A percentile compares a stretch with the other conserved stretches of the same genome.
phyloP scores from a whole-genome alignment of 2,888 invertebrate genomes.

The Ormia ochracea region DNA sequence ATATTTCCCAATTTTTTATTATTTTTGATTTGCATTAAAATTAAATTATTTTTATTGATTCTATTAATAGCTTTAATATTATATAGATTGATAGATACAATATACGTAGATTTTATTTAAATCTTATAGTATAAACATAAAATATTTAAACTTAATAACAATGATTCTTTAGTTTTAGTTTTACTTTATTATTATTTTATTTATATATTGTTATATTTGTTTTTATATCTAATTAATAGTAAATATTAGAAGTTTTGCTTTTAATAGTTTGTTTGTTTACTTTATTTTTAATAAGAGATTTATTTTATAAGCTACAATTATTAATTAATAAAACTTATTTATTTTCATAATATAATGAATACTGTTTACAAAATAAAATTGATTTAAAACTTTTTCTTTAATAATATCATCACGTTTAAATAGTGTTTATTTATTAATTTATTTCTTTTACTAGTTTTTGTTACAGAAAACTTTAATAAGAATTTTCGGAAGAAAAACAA shows the following conservation, averaged over 20 bases:
- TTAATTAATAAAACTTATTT: not conserved
- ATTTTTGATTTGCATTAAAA: constrained; percentile 20
- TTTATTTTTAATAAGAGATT: constrained; percentile 20
- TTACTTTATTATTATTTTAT: constrained; percentile 14
- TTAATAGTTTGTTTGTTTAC: constrained; percentile 13
- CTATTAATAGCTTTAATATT: constrained; percentile 2
- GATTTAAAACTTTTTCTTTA: constrained; percentile 40
- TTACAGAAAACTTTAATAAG: not conserved
- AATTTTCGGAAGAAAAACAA: not conserved
- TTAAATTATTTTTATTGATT: constrained; percentile 24
- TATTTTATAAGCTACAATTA: constrained; percentile 22
- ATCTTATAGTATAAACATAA: constrained; percentile 41
- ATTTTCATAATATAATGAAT: constrained; percentile 49
- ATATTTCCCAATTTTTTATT: constrained; percentile 35
- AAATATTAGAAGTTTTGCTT: constrained; percentile 8
- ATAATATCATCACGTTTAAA: constrained; percentile 58
- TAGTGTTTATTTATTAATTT: constrained; percentile 22
- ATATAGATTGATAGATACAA: not conserved
- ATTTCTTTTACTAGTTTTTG: not conserved
- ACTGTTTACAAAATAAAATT: constrained; percentile 42
- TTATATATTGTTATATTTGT: constrained; percentile 2
- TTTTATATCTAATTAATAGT: constrained; percentile 18
- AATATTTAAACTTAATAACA: constrained; percentile 60
- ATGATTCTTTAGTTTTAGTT: constrained; percentile 45
- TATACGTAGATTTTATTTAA: constrained; percentile 15